Conservation (phyloP, 2,113 vertebrate genomes). For the Laterallus jamaicensis region DNA sequence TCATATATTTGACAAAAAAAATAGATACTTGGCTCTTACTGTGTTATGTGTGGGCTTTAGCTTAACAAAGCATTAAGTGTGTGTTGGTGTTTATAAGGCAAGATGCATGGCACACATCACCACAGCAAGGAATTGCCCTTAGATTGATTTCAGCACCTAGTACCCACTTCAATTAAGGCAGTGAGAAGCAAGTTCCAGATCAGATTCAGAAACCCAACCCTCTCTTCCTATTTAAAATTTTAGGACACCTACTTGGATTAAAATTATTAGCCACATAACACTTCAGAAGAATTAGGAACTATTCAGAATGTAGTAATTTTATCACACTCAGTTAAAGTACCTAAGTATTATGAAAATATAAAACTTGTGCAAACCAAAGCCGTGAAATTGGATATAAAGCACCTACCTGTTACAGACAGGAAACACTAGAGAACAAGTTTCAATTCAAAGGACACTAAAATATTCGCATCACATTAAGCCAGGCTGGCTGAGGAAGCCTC, state of each 20-base stretch:
- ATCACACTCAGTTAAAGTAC: neutral
- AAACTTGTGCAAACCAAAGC: neutral
- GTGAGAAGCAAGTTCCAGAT: neutral
- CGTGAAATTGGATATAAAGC: neutral
- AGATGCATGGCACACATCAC: neutral
- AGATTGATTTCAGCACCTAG: neutral
- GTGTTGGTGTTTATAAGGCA: neutral
- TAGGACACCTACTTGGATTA: neutral
- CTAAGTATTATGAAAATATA: neutral
- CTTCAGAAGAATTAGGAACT: neutral
- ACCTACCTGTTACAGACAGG: neutral
- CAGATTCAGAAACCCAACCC: neutral
- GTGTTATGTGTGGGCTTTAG: neutral
- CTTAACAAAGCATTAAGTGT: neutral
- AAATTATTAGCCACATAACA: neutral
- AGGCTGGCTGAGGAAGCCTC: neutral
- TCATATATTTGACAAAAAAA: neutral
- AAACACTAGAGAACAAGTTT: neutral
- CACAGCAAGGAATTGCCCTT: neutral
- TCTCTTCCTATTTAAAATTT: neutral
- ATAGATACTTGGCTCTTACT: neutral
- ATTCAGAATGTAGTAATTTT: neutral
- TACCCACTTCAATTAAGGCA: neutral
- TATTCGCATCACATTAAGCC: neutral
- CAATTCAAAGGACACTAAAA: neutral